phyloP scores from a whole-genome alignment of 2,113 vertebrate species.

The Rhinichthys klamathensis region DNA sequence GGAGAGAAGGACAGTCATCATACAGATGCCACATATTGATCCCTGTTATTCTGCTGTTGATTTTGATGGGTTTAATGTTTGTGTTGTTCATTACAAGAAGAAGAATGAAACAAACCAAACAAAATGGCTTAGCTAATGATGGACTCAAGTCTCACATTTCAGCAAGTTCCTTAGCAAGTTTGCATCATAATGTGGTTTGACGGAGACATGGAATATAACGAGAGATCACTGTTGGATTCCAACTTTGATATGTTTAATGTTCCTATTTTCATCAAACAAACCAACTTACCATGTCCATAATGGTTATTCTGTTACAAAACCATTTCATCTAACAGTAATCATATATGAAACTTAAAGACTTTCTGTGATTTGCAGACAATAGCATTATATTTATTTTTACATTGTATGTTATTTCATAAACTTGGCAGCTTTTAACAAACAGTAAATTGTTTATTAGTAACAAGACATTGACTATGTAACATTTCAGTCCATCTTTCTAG shows the following conservation, averaged over 20 bases:
- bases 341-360: no score
- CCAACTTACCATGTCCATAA: not conserved
- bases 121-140: not conserved
- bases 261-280: not conserved
- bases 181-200: no score
- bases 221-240: not conserved
- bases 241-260: not conserved
- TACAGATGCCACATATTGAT: not conserved
- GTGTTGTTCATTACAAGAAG: not conserved
- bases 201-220: not conserved
- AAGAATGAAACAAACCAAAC: not conserved
- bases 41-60: not conserved
- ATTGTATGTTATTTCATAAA: not conserved
- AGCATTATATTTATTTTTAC: not conserved
- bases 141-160: no score
- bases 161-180: no score
- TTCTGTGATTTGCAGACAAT: not conserved
- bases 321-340: no score
- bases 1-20: not conserved
- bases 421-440: not conserved
- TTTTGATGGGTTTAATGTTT: not conserved
- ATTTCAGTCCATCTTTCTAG: constrained; percentile 6
- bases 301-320: not conserved
- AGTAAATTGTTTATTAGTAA: not conserved
- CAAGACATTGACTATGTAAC: not conserved